phyloP scores from a whole-genome alignment of 1,140 invertebrate species.

The Popillia japonica region DNA sequence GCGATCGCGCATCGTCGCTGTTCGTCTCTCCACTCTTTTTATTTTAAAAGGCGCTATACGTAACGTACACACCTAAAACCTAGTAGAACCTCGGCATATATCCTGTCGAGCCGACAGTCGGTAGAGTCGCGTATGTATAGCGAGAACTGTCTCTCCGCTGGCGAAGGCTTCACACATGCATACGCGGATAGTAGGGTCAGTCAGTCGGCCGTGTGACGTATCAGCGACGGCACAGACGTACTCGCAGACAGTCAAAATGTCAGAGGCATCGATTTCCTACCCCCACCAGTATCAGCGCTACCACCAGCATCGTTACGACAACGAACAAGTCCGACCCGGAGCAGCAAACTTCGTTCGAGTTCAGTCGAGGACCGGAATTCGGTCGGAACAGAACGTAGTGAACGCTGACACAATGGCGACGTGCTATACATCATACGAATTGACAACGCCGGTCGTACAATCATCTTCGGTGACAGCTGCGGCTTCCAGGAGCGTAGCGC shows the following conservation, averaged over 20 bases:
- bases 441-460: conserved; percentile 43
- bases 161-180: background rate
- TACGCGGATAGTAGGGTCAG: conserved; percentile 13
- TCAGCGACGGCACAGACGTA: conserved; percentile 49
- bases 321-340: conserved; percentile 33
- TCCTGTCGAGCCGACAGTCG: no score
- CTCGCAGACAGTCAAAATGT: conserved; percentile 54
- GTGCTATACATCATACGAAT: conserved; percentile 59
- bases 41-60: no score
- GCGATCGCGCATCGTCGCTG: no score
- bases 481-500: background rate
- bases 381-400: conserved; percentile 47
- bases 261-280: conserved; percentile 58
- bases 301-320: conserved; percentile 39
- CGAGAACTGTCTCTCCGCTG: no score
- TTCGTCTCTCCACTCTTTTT: no score
- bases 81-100: no score
- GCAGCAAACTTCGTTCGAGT: conserved; percentile 15
- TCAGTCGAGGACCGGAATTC: conserved; percentile 57
- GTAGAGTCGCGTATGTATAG: no score
- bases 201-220: conserved; percentile 32
- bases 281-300: conserved; percentile 51
- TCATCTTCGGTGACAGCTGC: background rate
- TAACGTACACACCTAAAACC: no score
- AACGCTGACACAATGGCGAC: conserved; percentile 53